A percentile compares a stretch with the other conserved stretches of the same genome.
Conservation (phyloP, 2,797 vertebrate genomes). For the Pangasius sanitwongsei region DNA sequence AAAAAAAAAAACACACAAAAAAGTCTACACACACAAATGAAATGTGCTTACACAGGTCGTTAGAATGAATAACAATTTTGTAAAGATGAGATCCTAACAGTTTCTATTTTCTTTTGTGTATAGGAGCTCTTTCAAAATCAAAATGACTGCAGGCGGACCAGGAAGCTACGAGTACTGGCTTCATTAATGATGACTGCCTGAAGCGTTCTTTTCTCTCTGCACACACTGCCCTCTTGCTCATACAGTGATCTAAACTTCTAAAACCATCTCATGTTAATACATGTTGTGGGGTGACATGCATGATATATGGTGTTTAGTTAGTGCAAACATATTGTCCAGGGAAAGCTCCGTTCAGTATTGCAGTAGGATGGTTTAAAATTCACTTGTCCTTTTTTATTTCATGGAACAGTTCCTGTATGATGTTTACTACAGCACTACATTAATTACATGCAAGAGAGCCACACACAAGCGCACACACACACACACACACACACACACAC, state of each 20-base stretch:
- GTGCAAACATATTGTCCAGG: neutral
- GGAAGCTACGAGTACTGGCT: neutral
- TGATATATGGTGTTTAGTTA: neutral
- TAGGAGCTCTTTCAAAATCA: neutral
- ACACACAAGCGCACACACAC: neutral
- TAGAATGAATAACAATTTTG: neutral
- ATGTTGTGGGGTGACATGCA: neutral
- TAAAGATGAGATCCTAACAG: neutral
- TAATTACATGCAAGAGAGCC: constrained; percentile 38
- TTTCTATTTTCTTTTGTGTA: neutral
- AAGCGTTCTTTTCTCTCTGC: neutral
- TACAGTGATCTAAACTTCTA: neutral
- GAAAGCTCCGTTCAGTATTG: neutral
- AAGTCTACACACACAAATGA: neutral
- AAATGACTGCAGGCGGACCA: neutral
- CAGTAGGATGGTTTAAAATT: neutral
- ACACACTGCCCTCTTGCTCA: too few relatives aligned
- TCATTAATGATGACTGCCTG: neutral
- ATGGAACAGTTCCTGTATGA: neutral
- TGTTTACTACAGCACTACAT: constrained; percentile 1
- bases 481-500: constrained; percentile 22
- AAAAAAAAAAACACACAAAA: neutral
- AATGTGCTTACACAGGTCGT: neutral
- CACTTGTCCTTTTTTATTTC: neutral
- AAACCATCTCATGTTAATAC: neutral